phyloP scores from a whole-genome alignment of 2,113 vertebrate genomes.

The Muntiacus reevesi region DNA sequence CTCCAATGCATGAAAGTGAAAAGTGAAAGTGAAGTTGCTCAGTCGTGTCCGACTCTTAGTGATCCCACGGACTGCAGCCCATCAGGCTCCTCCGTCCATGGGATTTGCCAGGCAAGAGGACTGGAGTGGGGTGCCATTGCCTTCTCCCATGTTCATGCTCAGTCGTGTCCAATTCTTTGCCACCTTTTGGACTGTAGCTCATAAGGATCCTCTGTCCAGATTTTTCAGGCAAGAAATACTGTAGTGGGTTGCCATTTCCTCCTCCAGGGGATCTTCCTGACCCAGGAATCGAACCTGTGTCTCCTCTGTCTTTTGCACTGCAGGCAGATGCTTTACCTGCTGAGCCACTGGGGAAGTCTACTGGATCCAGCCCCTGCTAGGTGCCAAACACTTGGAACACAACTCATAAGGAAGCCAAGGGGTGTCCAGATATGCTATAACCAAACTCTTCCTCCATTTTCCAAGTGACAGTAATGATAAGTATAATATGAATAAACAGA shows the following conservation, averaged over 20 bases:
- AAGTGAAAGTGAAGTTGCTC: no score
- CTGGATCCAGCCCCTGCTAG: accelerated
- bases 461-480: no score
- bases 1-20: no score
- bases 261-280: background rate
- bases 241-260: background rate
- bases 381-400: no score
- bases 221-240: background rate
- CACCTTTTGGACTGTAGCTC: background rate
- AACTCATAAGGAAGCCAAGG: no score
- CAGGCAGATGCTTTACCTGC: background rate
- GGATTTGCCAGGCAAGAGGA: no score
- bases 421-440: accelerated
- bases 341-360: background rate
- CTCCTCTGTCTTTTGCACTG: background rate
- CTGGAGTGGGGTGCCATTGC: no score
- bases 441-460: background rate
- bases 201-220: background rate
- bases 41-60: no score
- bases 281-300: background rate
- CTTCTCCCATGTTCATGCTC: background rate
- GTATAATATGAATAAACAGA: background rate
- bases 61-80: no score
- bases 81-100: no score
- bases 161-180: background rate